Conservation (phyloP, 2,797 vertebrate genomes). For the Phalloptychus januarius region DNA sequence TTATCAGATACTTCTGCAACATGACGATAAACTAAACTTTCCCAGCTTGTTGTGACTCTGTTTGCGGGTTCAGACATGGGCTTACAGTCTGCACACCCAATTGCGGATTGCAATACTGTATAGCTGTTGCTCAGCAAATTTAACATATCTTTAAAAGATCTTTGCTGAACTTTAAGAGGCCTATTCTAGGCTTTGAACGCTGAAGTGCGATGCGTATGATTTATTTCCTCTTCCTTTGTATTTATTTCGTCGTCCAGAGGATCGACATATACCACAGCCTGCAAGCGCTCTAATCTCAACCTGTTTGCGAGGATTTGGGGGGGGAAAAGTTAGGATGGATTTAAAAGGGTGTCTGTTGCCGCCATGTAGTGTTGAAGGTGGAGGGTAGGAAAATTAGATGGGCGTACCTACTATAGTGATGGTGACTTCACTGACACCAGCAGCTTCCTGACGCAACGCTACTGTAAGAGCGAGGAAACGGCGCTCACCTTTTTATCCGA, state of each 20-base stretch:
- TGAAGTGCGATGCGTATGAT: not conserved
- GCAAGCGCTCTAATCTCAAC: not conserved
- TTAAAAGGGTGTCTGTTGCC: not conserved
- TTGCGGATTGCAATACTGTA: not conserved
- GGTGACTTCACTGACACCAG: conserved; percentile 73
- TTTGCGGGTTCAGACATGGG: not conserved
- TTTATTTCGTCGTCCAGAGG: not conserved
- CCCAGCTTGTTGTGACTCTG: not conserved
- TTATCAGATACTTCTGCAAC: not conserved
- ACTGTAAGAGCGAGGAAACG: conserved; percentile 74
- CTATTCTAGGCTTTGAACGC: not conserved
- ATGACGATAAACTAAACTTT: not conserved
- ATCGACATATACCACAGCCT: not conserved
- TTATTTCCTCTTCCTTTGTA: conserved; percentile 9
- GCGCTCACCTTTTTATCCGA: conserved; percentile 76
- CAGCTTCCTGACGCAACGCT: conserved; percentile 80
- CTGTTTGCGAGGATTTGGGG: not conserved
- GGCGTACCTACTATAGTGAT: conserved; percentile 45
- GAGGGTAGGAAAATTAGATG: conserved; percentile 43
- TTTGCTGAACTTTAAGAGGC: not conserved
- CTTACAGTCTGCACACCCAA: not conserved
- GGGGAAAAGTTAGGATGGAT: not conserved
- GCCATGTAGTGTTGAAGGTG: not conserved
- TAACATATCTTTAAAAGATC: not conserved
- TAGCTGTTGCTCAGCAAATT: not conserved